Conservation (phyloP, 2,888 invertebrate species). For the Gandaritis pyraliata region DNA sequence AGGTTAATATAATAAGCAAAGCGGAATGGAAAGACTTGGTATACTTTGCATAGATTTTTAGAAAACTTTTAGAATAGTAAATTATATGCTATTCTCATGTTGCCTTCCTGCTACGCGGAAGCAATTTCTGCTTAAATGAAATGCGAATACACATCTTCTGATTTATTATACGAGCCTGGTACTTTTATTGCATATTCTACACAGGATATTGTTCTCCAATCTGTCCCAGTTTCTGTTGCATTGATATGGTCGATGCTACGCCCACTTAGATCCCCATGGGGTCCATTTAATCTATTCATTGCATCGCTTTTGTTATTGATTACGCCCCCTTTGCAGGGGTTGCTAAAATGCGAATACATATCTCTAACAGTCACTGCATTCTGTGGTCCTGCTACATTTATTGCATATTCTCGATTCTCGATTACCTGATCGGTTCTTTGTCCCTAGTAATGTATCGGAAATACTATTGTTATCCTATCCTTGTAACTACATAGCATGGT, state of each 20-base stretch:
- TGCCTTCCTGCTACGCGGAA: neutral
- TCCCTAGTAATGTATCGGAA: slow-evolving; percentile 19
- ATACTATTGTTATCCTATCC: neutral
- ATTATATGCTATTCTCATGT: too few relatives aligned
- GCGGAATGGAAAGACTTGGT: slow-evolving; percentile 21
- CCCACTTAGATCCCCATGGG: slow-evolving; percentile 17
- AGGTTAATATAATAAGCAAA: slow-evolving; percentile 25
- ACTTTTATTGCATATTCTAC: slow-evolving; percentile 65
- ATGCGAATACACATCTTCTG: slow-evolving; percentile 38
- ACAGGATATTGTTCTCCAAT: neutral
- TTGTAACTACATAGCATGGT: neutral
- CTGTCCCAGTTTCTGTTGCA: neutral
- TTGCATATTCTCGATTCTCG: slow-evolving; percentile 35
- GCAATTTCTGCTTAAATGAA: neutral
- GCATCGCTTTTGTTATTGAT: slow-evolving; percentile 10
- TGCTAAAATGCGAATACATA: slow-evolving; percentile 23
- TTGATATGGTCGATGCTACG: slow-evolving; percentile 1
- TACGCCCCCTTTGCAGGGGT: slow-evolving; percentile 18
- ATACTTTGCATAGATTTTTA: too few relatives aligned
- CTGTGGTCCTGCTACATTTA: slow-evolving; percentile 34
- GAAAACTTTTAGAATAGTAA: too few relatives aligned
- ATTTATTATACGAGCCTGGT: slow-evolving; percentile 60
- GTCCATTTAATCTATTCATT: slow-evolving; percentile 19
- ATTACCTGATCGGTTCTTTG: slow-evolving; percentile 3
- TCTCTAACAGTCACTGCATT: slow-evolving; percentile 16